A percentile compares a stretch with the other conserved stretches of the same genome.
These are phyloP conservation scores for Dione juno DNA, from an alignment of 2,888 invertebrate genomes.

Conservation along the genomic window DNA sequence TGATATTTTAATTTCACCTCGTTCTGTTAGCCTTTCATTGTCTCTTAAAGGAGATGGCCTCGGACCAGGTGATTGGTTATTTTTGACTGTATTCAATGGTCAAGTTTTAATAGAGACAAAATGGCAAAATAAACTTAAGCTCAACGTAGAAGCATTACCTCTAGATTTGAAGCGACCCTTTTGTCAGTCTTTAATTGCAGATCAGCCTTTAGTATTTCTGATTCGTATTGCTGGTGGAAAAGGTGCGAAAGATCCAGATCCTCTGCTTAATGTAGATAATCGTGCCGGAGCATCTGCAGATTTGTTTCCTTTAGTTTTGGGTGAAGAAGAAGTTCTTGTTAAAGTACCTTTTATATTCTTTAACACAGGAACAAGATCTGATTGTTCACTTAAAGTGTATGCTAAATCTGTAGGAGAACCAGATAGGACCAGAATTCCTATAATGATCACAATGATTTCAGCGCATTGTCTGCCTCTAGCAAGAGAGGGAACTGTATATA, in stretches of 20 bases:
- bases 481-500: constrained; percentile 68
- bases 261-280: constrained; percentile 64
- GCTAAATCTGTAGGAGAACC: constrained; percentile 52
- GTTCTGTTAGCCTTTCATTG: constrained; percentile 53
- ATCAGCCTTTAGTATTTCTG: constrained; percentile 66
- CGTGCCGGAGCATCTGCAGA: constrained; percentile 69
- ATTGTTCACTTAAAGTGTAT: constrained; percentile 57
- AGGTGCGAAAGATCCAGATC: constrained; percentile 63
- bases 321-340: constrained; percentile 60
- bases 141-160: constrained; percentile 52
- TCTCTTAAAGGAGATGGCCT: constrained; percentile 56
- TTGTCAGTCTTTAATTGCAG: constrained; percentile 55
- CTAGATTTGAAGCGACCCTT: constrained; percentile 60
- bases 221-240: constrained; percentile 60
- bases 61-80: constrained; percentile 56
- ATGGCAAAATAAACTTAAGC: constrained; percentile 56
- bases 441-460: constrained; percentile 68
- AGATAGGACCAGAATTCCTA: constrained; percentile 53
- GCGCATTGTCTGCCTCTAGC: constrained; percentile 68
- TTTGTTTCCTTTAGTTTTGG: constrained; percentile 68
- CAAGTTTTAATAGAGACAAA: constrained; percentile 56
- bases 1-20: constrained; percentile 49
- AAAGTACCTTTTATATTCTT: constrained; percentile 56
- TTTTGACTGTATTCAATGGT: constrained; percentile 61
- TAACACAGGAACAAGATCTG: constrained; percentile 55